Evolutionary conservation across 2,113 vertebrate genomes (phyloP), one percentile per base, ranked within the genome.

Genomic region (Sceloporus tristichus): DNA sequence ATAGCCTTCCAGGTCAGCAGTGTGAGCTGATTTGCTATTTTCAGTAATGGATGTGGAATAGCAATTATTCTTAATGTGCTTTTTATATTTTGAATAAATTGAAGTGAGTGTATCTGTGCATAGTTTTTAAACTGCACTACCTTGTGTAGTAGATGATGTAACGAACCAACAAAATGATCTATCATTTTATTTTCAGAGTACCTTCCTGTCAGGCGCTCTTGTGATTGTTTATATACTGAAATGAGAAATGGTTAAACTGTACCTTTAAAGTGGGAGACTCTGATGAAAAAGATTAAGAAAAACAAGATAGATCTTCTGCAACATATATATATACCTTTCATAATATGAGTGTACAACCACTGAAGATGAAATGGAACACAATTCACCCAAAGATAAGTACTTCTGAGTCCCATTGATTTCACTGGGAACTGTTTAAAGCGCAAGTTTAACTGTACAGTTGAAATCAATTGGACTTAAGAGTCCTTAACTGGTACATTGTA

Each of bases 81-180:
- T 81, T 81, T 9, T 78, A 0, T 85, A 14, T 89, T 77, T 91
- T 29, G 79, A 79, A 73, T 65, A 92, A 25, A 21, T 68, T 78
- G 3, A 13, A 18, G 34, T 71, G 74, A 14, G 2, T 53, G 2
- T 40, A n/a, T 40, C 42, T 71, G 78, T 53, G 53, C 21, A 2
- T 34, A 27, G 13, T 1, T 14, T 73, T 2, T 75, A 59, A 71
- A 1, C 54, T 40, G 14, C 70, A 23, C 4, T 92, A 85, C 34
- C 77, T 82, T 74, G 65, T 89, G 4, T 79, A 68, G 56, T 25
- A 89, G 48, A 3, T 27, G 84, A 71, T 79, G 71, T 18, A 86
- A 19, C 82, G 70, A 70, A 83, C 91, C 91, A 90, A 76, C 65
- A n/a, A 59, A 83, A 89, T 76, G 81, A 84, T 82, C 76, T 29